These are phyloP conservation scores for Aproaerema taeniolella DNA, from an alignment of 2,888 invertebrate species.

Conservation along the genomic window DNA sequence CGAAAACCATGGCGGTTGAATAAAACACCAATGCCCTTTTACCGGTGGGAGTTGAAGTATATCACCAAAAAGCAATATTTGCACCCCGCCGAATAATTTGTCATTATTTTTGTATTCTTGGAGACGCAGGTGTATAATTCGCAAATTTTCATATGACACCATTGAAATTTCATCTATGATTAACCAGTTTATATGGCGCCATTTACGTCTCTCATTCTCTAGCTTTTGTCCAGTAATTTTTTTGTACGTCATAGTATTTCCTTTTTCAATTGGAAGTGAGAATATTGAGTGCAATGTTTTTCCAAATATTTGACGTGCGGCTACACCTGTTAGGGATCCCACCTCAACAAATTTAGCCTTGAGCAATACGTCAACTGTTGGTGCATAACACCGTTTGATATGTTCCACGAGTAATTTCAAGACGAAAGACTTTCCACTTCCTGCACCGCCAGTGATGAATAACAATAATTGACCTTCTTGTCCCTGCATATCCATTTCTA, in stretches of 20 bases:
- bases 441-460: constrained; percentile 11
- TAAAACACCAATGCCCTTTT: too few species aligned
- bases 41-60: too few species aligned
- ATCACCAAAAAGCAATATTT: neutral
- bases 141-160: constrained; percentile 30
- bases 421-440: constrained; percentile 10
- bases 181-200: constrained; percentile 25
- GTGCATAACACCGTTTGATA: neutral
- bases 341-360: too few species aligned
- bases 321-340: neutral
- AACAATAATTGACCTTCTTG: too few species aligned
- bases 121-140: constrained; percentile 26
- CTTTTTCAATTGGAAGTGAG: constrained; percentile 5
- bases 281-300: constrained; percentile 2
- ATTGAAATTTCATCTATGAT: constrained; percentile 31
- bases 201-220: constrained; percentile 25
- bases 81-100: constrained; percentile 19
- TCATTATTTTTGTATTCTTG: constrained; percentile 22
- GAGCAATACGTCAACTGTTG: too few species aligned
- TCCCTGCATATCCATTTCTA: too few species aligned
- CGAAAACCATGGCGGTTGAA: too few species aligned
- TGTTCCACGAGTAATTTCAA: constrained; percentile 8
- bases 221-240: constrained; percentile 21
- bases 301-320: neutral
- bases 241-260: too few species aligned